Conservation (phyloP, 2,113 vertebrate species). For the Strix uralensis region DNA sequence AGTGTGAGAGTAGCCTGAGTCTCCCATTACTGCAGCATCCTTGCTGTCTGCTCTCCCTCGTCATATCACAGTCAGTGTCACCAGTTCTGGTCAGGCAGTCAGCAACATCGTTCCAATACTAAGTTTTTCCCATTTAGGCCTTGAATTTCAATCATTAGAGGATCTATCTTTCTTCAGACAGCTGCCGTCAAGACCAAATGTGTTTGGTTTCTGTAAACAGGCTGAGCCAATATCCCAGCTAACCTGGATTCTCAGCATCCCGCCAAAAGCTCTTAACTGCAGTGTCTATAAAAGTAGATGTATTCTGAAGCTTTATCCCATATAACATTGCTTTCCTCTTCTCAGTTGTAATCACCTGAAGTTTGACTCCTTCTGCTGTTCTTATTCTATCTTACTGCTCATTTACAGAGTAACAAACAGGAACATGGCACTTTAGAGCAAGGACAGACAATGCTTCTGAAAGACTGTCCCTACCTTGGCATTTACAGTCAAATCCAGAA, state of each 20-base stretch:
- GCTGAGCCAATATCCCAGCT: neutral
- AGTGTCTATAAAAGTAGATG: neutral
- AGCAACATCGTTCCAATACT: neutral
- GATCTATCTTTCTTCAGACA: neutral
- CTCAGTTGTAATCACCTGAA: neutral
- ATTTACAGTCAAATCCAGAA: neutral
- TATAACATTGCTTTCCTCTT: neutral
- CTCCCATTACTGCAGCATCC: neutral
- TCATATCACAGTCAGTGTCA: neutral
- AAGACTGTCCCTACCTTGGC: neutral
- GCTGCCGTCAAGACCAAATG: neutral
- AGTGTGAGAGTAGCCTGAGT: fast-evolving
- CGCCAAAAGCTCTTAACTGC: neutral
- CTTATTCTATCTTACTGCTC: neutral
- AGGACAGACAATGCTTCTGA: neutral
- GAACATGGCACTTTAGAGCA: neutral
- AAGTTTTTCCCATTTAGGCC: neutral
- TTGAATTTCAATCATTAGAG: neutral
- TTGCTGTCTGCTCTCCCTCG: neutral
- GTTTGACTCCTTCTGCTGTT: neutral
- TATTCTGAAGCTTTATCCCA: neutral
- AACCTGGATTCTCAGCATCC: neutral
- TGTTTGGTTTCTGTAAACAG: neutral
- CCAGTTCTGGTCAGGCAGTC: neutral
- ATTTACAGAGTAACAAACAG: neutral